Base-by-base conservation (phyloP, 2,113 vertebrate genomes). In the Engraulis encrasicolus region DNA sequence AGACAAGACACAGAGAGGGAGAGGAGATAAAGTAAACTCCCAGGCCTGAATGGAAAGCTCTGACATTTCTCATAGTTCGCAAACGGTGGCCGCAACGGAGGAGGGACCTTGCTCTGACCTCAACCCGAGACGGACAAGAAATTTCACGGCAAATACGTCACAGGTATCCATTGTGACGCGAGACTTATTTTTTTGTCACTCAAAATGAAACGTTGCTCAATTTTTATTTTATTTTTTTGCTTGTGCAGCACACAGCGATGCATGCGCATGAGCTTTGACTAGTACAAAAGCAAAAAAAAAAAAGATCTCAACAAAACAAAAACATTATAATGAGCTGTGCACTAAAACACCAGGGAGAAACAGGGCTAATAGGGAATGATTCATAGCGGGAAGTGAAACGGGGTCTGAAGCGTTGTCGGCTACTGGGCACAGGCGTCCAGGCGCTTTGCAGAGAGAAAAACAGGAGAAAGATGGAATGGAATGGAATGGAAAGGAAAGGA, bases 401-500 rank as follows among this genome's bases (percentile, higher is more conserved):
- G 2, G 4, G n/a, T 27, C 31, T 66, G 19, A 14, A 7, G 52
- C 71, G 50, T 23, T n/a, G n/a, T n/a, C 34, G 0, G 40, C 58
- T 27, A n/a, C 58, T 12, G 18, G 37, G 85, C 14, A 36, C 17
- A 54, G 34, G 6, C 14, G 36, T 31, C 12, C n/a, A 82, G 66
- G 31, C n/a, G n/a, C n/a, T n/a, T n/a, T n/a, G n/a, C n/a, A 78
- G 45, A 80, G 38, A 78, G 45, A 80, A 31, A 79, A 11, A 77
- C 11, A 6, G 23, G 7, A 7, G 79, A 84, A 19, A 20, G 37
- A 27, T 17, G 50, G 78, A 50, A n/a, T 77, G 81, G 52, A 12
- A 82, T 86, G n/a, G n/a, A n/a, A 27, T 15, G 49, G 78, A 52
- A n/a, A 66, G 81, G 52, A 12, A 82, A 85, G 50, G 78, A 52